Conservation (phyloP, 1,140 invertebrate species). For the Chlorops oryzae region DNA sequence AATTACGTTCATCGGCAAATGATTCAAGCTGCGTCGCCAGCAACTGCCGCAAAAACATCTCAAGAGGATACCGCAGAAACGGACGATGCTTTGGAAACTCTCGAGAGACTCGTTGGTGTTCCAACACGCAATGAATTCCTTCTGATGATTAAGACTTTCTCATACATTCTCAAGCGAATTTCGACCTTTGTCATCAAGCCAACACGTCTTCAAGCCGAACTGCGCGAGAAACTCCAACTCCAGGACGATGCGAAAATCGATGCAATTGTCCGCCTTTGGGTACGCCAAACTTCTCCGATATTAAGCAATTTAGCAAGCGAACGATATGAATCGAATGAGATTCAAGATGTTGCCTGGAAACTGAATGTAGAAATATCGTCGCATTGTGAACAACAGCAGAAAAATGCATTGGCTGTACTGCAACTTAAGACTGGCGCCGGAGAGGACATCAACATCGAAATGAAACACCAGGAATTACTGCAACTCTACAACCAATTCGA, state of each 20-base stretch:
- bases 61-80: conserved; percentile 25
- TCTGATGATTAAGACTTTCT: conserved; percentile 44
- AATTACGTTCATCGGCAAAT: conserved; percentile 46
- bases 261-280: conserved; percentile 43
- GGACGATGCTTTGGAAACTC: conserved; percentile 38
- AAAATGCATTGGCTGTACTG: conserved; percentile 33
- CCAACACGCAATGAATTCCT: conserved; percentile 38
- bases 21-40: conserved; percentile 22
- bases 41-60: neutral
- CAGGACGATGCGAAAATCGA: conserved; percentile 46
- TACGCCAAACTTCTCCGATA: conserved; percentile 40
- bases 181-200: conserved; percentile 46
- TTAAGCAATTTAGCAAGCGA: conserved; percentile 41
- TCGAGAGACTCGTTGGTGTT: conserved; percentile 42
- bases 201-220: conserved; percentile 35
- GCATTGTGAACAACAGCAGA: conserved; percentile 43
- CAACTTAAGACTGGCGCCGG: conserved; percentile 39
- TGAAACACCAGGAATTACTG: conserved; percentile 39
- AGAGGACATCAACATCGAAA: conserved; percentile 43
- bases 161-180: conserved; percentile 43
- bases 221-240: conserved; percentile 42
- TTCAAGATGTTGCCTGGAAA: conserved; percentile 44
- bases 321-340: conserved; percentile 42
- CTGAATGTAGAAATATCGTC: conserved; percentile 44
- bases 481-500: conserved; percentile 46